Evolutionary conservation across 1,140 invertebrate genomes (phyloP).

Genomic region (Pseudomyrmex dendroicus): DNA sequence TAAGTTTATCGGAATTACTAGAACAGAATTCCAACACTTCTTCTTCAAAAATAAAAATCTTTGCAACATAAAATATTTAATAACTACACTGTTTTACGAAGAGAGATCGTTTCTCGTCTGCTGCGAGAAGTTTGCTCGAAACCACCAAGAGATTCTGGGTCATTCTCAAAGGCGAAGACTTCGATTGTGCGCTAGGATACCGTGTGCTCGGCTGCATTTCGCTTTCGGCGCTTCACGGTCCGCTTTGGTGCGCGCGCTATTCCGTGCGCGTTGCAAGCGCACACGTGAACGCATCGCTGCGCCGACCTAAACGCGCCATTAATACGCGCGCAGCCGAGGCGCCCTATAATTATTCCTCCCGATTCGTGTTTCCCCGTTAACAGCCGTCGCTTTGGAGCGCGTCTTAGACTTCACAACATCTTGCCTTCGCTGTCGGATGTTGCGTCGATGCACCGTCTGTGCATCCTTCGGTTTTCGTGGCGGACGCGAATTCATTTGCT

Average conservation of each 20-base stretch:
- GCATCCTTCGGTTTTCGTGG: not conserved
- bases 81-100: not conserved
- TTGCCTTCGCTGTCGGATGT: not conserved
- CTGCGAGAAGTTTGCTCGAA: conserved; percentile 24
- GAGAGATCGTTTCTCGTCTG: not conserved
- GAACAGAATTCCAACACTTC: not conserved
- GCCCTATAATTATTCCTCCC: conserved; percentile 70
- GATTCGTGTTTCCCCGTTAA: conserved; percentile 63
- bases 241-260: not conserved
- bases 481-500: conserved; percentile 21
- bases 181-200: conserved; percentile 18
- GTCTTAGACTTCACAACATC: conserved; percentile 18
- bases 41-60: not conserved
- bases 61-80: not conserved
- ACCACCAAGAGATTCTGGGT: not conserved
- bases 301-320: conserved; percentile 28
- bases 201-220: not conserved
- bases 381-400: conserved; percentile 34
- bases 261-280: not conserved
- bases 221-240: conserved; percentile 39
- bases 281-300: conserved; percentile 61
- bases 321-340: conserved; percentile 34
- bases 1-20: not conserved
- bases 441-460: not conserved
- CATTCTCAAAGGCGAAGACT: conserved; percentile 18